A percentile compares a stretch with the other conserved stretches of the same genome.
phyloP scores from a whole-genome alignment of 2,797 vertebrate genomes.

The Gambelia wislizenii region DNA sequence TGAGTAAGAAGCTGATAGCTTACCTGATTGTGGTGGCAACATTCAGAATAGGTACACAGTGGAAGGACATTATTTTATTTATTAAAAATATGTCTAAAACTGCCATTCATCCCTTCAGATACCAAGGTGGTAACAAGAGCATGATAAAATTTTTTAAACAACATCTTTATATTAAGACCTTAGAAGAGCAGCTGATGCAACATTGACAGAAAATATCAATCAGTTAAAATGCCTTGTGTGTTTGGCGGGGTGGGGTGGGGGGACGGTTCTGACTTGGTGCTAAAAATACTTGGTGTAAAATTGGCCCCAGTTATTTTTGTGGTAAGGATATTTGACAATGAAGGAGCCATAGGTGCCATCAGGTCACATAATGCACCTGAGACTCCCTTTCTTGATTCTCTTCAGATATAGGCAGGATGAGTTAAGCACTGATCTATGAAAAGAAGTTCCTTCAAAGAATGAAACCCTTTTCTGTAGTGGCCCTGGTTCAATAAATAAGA shows the following conservation, averaged over 20 bases:
- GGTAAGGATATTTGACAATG: too few relatives aligned
- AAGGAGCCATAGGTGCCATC: too few relatives aligned
- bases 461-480: background rate
- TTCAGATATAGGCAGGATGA: background rate
- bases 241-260: too few relatives aligned
- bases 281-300: background rate
- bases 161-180: background rate
- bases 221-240: background rate
- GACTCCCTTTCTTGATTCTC: background rate
- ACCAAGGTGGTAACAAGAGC: background rate
- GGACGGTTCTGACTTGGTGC: too few relatives aligned
- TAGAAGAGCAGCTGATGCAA: background rate
- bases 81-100: background rate
- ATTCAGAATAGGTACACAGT: too few relatives aligned
- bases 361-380: background rate
- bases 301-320: background rate
- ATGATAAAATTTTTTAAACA: too few relatives aligned
- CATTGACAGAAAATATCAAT: background rate
- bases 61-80: background rate
- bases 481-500: background rate
- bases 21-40: background rate
- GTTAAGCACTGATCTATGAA: background rate
- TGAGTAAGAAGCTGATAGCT: background rate
- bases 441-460: too few relatives aligned
- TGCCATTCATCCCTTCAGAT: background rate